These are phyloP conservation scores for Agelastica alni DNA, from an alignment of 2,888 invertebrate genomes.

Conservation along the genomic window DNA sequence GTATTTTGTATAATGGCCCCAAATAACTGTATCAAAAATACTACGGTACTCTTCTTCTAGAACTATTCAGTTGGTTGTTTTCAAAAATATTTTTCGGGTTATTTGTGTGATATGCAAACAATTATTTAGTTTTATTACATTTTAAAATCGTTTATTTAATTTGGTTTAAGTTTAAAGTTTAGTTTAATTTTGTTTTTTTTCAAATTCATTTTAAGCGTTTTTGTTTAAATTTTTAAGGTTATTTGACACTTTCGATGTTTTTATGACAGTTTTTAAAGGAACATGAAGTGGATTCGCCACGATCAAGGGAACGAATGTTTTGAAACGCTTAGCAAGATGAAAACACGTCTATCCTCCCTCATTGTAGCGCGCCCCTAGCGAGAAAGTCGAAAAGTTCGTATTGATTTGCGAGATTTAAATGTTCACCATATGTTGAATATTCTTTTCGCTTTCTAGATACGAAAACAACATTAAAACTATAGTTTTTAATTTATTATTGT, in stretches of 20 bases:
- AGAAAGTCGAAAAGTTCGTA: background rate
- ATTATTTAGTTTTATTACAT: slow-evolving; percentile 35
- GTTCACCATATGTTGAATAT: background rate
- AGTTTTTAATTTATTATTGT: no score
- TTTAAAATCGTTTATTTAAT: slow-evolving; percentile 23
- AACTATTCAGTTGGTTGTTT: slow-evolving; percentile 30
- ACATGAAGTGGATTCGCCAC: slow-evolving; percentile 30
- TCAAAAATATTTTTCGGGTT: slow-evolving; percentile 22
- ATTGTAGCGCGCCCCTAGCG: slow-evolving; percentile 33
- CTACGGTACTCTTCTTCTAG: slow-evolving; percentile 43
- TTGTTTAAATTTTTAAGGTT: slow-evolving; percentile 27
- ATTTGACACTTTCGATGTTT: slow-evolving; percentile 38
- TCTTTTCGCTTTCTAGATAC: no score
- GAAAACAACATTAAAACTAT: no score
- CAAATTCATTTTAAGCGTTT: slow-evolving; percentile 29
- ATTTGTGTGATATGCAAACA: slow-evolving; percentile 38
- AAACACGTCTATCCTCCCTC: slow-evolving; percentile 19
- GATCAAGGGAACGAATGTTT: slow-evolving; percentile 28
- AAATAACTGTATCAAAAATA: slow-evolving; percentile 50
- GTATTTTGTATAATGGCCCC: slow-evolving; percentile 44
- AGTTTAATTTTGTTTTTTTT: slow-evolving; percentile 29
- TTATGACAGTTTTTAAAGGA: slow-evolving; percentile 26
- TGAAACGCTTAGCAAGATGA: slow-evolving; percentile 15
- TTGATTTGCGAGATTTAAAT: slow-evolving; percentile 2
- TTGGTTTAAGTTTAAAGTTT: slow-evolving; percentile 24